These are phyloP conservation scores for Pachyrhynchus sulphureomaculatus DNA, from an alignment of 1,140 invertebrate genomes.

Conservation along the genomic window DNA sequence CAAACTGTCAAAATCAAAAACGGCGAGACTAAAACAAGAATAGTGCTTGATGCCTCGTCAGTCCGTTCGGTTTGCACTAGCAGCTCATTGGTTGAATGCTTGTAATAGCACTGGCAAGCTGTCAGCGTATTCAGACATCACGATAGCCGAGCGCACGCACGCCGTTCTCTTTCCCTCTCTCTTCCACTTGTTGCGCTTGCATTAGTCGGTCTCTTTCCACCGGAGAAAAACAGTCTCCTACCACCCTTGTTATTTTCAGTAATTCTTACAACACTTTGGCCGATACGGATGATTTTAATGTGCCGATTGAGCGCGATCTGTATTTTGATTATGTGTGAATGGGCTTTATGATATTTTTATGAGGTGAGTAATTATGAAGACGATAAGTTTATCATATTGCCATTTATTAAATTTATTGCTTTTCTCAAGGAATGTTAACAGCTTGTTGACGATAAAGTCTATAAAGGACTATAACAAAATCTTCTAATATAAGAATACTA, in stretches of 20 bases:
- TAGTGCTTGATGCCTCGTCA: constrained; percentile 38
- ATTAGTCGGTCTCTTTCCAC: constrained; percentile 39
- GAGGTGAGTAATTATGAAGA: constrained; percentile 20
- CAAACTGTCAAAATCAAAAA: constrained; percentile 48
- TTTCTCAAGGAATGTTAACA: not conserved
- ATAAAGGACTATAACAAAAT: no score
- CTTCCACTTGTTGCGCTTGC: constrained; percentile 28
- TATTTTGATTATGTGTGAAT: constrained; percentile 25
- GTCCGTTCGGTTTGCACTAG: constrained; percentile 46
- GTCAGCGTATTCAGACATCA: constrained; percentile 54
- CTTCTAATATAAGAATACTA: no score
- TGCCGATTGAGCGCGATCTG: constrained; percentile 18
- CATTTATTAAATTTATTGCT: not conserved
- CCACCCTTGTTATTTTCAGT: constrained; percentile 44
- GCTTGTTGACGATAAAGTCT: no score
- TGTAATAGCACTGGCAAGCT: constrained; percentile 52
- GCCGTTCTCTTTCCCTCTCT: constrained; percentile 34
- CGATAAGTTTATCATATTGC: constrained; percentile 21
- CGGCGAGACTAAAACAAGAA: constrained; percentile 33
- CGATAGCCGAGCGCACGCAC: constrained; percentile 47
- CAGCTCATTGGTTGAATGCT: constrained; percentile 47
- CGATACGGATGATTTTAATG: constrained; percentile 28
- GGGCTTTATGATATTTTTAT: constrained; percentile 30
- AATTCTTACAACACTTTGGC: constrained; percentile 46
- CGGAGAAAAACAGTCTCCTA: constrained; percentile 43